Evolutionary conservation across 2,888 invertebrate species (phyloP).

Genomic region (Ferdinandea cuprea): DNA sequence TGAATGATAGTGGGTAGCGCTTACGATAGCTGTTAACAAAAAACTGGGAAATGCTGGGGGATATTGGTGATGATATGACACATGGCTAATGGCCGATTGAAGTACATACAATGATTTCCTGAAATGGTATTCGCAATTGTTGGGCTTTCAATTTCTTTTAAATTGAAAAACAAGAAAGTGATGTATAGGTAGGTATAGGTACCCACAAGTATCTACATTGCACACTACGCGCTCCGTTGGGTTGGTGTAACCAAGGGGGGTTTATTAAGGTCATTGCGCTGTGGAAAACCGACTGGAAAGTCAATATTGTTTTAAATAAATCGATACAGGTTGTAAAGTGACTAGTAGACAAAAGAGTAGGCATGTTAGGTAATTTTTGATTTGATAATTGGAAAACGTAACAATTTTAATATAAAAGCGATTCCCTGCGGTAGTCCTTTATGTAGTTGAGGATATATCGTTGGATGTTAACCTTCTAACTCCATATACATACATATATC

Average conservation of each 20-base stretch:
- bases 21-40: conserved; percentile 3
- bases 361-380: too few relatives aligned
- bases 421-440: too few relatives aligned
- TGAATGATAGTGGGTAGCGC: conserved; percentile 35
- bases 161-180: conserved; percentile 57
- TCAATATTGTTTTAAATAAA: conserved; percentile 3
- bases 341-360: too few relatives aligned
- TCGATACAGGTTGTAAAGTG: not conserved
- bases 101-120: conserved; percentile 51
- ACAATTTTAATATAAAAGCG: too few relatives aligned
- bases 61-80: conserved; percentile 30
- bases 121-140: conserved; percentile 50
- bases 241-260: conserved; percentile 2
- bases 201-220: not conserved
- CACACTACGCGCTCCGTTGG: not conserved
- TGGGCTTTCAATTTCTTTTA: conserved; percentile 68
- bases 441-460: too few relatives aligned
- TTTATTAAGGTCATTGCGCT: conserved; percentile 50
- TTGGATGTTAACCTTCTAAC: too few relatives aligned
- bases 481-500: too few relatives aligned
- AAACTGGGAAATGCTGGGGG: not conserved
- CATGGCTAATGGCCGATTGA: conserved; percentile 30
- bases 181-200: conserved; percentile 24
- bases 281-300: conserved; percentile 23
- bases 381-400: too few relatives aligned